Conservation (phyloP, 37 sponge, comb jelly and placozoan species). For the Ianthella basta region DNA sequence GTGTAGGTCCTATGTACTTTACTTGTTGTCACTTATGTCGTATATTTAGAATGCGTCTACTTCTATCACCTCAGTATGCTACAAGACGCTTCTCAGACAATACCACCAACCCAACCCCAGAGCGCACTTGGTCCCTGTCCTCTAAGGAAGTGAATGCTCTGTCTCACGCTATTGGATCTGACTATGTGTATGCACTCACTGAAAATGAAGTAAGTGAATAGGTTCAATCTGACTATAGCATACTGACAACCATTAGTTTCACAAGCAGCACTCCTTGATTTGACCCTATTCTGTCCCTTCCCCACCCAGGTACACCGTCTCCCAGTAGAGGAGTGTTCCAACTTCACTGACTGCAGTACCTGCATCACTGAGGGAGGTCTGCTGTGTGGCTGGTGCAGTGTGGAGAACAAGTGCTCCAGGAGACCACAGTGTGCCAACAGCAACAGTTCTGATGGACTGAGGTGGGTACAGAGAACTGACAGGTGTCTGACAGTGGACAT, state of each 20-base stretch:
- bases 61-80: too few species aligned
- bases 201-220: constrained; percentile 30
- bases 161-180: constrained; percentile 41
- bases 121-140: constrained; percentile 21
- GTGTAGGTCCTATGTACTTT: too few species aligned
- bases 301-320: constrained; percentile 34
- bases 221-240: too few species aligned
- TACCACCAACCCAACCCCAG: not conserved
- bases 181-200: constrained; percentile 48
- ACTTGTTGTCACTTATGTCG: too few species aligned
- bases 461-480: not conserved
- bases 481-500: constrained; percentile 2
- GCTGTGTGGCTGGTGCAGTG: constrained; percentile 87
- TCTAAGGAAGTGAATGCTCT: constrained; percentile 27
- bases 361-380: constrained; percentile 48
- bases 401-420: constrained; percentile 86
- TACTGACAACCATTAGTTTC: too few species aligned
- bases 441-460: constrained; percentile 16
- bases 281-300: not conserved
- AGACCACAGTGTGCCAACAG: constrained; percentile 67
- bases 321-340: constrained; percentile 56
- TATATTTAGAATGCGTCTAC: too few species aligned
- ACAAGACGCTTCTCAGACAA: too few species aligned
- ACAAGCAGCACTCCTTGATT: too few species aligned
- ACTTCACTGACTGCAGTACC: constrained; percentile 42